Evolutionary conservation across 2,888 invertebrate species (phyloP).

Genomic region (Emmelina monodactyla): DNA sequence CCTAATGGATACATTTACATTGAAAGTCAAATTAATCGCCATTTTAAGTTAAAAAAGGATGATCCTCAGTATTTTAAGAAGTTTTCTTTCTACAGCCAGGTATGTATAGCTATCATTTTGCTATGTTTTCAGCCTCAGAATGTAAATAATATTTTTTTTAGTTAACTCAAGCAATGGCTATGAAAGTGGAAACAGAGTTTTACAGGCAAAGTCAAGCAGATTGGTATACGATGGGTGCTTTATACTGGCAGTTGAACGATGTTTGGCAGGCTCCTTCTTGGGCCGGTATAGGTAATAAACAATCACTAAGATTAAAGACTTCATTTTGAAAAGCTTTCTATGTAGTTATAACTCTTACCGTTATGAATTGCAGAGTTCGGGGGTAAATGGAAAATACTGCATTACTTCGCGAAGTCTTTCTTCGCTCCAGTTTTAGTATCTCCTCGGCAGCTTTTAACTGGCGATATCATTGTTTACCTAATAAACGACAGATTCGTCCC

Average conservation of each 20-base stretch:
- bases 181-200: constrained; percentile 84
- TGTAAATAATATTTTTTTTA: constrained; percentile 33
- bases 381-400: constrained; percentile 87
- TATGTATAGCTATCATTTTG: constrained; percentile 41
- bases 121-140: neutral
- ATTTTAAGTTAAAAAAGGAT: constrained; percentile 67
- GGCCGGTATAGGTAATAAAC: constrained; percentile 89
- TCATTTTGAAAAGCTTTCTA: too few species aligned
- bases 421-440: constrained; percentile 80
- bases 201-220: constrained; percentile 70
- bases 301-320: too few species aligned
- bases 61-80: constrained; percentile 68
- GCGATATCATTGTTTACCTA: constrained; percentile 67
- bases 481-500: constrained; percentile 69
- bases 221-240: constrained; percentile 89
- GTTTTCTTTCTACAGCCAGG: constrained; percentile 86
- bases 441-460: constrained; percentile 54
- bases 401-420: constrained; percentile 87
- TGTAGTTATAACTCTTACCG: too few species aligned
- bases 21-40: constrained; percentile 64
- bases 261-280: constrained; percentile 98
- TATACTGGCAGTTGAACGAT: constrained; percentile 99
- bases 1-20: constrained; percentile 74
- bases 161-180: constrained; percentile 88
- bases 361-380: constrained; percentile 72